A percentile compares a stretch with the other conserved stretches of the same genome.
phyloP scores from a whole-genome alignment of 2,888 invertebrate genomes.

The Gastracanthus pulcherrimus region DNA sequence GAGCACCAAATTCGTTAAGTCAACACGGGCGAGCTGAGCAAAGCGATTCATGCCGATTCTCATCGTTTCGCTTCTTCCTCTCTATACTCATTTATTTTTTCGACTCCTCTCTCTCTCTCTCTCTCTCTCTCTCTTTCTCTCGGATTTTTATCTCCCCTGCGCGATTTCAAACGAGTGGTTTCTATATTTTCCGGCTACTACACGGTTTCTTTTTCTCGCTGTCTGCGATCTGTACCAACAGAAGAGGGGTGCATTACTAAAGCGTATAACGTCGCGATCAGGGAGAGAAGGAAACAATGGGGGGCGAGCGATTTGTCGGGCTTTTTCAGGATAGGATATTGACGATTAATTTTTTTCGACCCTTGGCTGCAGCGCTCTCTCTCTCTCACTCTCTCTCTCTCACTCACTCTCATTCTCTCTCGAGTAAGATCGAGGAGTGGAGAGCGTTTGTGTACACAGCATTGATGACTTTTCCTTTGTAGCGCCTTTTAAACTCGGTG shows the following conservation, averaged over 20 bases:
- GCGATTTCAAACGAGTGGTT: not conserved
- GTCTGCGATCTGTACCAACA: too few species aligned
- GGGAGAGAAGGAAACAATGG: slow-evolving; percentile 11
- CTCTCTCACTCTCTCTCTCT: not conserved
- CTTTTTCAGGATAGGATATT: slow-evolving; percentile 3
- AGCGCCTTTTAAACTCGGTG: not conserved
- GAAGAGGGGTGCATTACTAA: too few species aligned
- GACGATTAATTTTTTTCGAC: slow-evolving; percentile 33
- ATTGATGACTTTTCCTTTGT: slow-evolving; percentile 21
- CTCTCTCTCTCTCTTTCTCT: not conserved
- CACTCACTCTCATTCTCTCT: not conserved
- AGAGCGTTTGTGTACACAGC: too few species aligned
- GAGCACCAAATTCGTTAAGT: slow-evolving; percentile 30
- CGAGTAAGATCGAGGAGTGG: not conserved
- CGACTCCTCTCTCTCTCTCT: not conserved
- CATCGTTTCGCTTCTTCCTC: not conserved
- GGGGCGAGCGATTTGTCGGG: slow-evolving; percentile 25
- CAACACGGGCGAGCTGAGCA: slow-evolving; percentile 17
- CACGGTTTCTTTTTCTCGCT: not conserved
- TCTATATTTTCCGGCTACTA: not conserved
- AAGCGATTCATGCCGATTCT: slow-evolving; percentile 6
- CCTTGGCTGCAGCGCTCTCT: too few species aligned
- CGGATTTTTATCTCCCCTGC: slow-evolving; percentile 15
- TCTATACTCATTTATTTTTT: slow-evolving; percentile 30
- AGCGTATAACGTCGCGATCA: too few species aligned